Evolutionary conservation across 2,797 vertebrate species (phyloP).

Genomic region (Mormyrops attenuatus): DNA sequence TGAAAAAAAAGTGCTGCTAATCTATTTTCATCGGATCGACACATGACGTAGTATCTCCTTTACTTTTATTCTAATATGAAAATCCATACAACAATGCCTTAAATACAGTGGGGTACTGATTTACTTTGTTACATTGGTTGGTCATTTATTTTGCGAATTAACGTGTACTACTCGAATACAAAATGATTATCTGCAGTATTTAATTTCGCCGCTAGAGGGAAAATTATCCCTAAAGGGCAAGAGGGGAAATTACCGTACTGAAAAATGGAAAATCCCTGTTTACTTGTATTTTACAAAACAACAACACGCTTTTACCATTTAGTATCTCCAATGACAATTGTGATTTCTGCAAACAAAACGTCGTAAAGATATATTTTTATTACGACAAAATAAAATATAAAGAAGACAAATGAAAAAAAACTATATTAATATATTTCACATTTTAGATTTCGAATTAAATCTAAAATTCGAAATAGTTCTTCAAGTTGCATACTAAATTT

Average conservation of each 20-base stretch:
- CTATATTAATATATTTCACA: neutral
- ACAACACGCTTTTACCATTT: neutral
- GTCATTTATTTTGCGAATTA: neutral
- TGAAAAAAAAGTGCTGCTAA: neutral
- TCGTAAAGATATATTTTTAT: neutral
- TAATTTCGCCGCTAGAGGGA: constrained; percentile 51
- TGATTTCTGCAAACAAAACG: neutral
- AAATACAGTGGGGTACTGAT: neutral
- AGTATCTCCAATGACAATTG: neutral
- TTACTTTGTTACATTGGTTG: neutral
- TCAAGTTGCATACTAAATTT: neutral
- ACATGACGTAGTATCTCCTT: neutral
- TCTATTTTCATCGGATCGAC: neutral
- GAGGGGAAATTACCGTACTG: constrained; percentile 39
- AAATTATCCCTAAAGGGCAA: constrained; percentile 30
- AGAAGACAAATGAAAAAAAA: neutral
- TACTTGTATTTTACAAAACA: neutral
- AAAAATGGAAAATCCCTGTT: constrained; percentile 40
- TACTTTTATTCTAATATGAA: neutral
- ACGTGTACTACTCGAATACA: neutral
- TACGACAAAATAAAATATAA: neutral
- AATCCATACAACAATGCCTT: neutral
- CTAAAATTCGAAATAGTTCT: neutral
- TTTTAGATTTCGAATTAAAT: neutral
- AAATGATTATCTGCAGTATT: constrained; percentile 17